phyloP scores from a whole-genome alignment of 2,113 vertebrate species.

The Cephalopholis sonnerati region DNA sequence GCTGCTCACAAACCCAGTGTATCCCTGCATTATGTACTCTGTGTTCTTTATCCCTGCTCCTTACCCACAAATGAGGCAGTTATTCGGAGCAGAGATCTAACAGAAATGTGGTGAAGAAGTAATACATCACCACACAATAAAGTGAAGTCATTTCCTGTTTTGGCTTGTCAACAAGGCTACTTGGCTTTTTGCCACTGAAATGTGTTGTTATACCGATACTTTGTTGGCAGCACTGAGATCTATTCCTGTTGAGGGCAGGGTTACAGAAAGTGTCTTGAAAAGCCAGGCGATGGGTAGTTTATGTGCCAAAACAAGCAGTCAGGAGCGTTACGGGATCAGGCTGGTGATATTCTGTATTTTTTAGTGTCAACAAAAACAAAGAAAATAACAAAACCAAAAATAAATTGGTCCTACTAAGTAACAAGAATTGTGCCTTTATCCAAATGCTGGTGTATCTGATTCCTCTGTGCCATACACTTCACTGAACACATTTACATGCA shows the following conservation, averaged over 20 bases:
- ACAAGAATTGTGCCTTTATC: neutral
- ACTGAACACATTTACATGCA: neutral
- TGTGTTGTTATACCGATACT: neutral
- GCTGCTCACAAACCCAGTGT: neutral
- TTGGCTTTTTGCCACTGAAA: neutral
- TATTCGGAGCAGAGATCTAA: neutral
- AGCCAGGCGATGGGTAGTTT: neutral
- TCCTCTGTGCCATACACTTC: neutral
- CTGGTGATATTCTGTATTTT: neutral
- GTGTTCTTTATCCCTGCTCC: neutral
- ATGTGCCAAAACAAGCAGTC: neutral
- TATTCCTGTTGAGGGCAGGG: neutral
- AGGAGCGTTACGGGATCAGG: neutral
- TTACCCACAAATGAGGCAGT: conserved; percentile 5
- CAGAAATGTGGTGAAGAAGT: neutral
- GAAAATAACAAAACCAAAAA: neutral
- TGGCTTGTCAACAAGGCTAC: neutral
- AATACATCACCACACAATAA: neutral
- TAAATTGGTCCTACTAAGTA: neutral
- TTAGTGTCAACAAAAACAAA: neutral
- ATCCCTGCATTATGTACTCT: neutral
- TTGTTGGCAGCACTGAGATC: neutral
- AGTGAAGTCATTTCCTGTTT: conserved; percentile 46
- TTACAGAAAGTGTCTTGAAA: neutral
- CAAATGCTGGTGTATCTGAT: neutral